These are phyloP conservation scores for Syngnathus acus DNA, from an alignment of 2,797 vertebrate genomes.

Conservation along the genomic window DNA sequence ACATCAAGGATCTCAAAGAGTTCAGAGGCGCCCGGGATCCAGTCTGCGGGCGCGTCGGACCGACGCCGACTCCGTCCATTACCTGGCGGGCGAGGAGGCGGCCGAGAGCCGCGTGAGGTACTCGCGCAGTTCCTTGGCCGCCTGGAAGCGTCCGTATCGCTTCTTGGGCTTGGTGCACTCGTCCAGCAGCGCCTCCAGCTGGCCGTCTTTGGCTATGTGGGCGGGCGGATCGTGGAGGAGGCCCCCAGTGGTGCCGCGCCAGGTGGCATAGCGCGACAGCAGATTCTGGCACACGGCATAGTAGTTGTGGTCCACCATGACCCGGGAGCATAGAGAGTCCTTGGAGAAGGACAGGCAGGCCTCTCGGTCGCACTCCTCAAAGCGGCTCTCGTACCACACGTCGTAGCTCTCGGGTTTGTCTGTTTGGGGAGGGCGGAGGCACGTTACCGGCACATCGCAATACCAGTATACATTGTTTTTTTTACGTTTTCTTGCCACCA, in stretches of 20 bases:
- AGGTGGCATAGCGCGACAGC: conserved; percentile 88
- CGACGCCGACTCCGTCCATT: conserved; percentile 67
- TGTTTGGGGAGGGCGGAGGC: conserved; percentile 40
- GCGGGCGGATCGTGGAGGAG: conserved; percentile 91
- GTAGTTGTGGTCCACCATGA: conserved; percentile 97
- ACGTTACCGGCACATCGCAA: neutral
- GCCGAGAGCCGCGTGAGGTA: conserved; percentile 88
- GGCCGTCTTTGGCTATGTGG: conserved; percentile 88
- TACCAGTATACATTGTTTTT: neutral
- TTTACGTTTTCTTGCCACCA: conserved; percentile 23
- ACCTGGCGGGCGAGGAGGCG: conserved; percentile 76
- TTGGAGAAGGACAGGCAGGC: conserved; percentile 99
- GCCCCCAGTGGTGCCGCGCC: conserved; percentile 94
- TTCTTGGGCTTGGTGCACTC: conserved; percentile 96
- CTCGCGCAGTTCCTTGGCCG: conserved; percentile 87
- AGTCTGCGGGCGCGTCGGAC: conserved; percentile 42
- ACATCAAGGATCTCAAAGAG: conserved; percentile 58
- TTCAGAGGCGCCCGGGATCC: conserved; percentile 30
- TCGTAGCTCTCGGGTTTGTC: conserved; percentile 97
- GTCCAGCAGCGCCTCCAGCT: conserved; percentile 86
- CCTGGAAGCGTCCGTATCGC: conserved; percentile 88
- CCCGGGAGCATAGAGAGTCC: conserved; percentile 88
- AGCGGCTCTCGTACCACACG: conserved; percentile 96
- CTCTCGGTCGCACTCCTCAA: conserved; percentile 96
- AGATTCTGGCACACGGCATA: conserved; percentile 98